A percentile compares a stretch with the other conserved stretches of the same genome.
Evolutionary conservation across 1,140 invertebrate genomes (phyloP).

Genomic region (Neodiprion virginianus): DNA sequence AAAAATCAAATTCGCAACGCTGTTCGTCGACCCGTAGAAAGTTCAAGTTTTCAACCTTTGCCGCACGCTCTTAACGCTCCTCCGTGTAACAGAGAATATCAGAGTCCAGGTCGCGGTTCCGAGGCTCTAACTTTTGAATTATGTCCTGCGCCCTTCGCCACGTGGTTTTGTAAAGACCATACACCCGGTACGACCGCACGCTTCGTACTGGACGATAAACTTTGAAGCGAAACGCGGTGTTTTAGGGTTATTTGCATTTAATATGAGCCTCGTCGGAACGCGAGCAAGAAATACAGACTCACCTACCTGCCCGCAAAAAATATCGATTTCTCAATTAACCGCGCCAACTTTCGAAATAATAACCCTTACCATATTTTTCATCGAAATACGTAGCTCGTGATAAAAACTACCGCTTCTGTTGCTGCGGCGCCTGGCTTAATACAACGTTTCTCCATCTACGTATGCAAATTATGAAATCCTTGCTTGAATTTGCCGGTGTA

Average conservation of each 20-base stretch:
- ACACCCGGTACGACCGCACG: background rate
- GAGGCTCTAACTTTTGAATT: no score
- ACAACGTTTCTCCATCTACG: no score
- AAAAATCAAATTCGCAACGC: no score
- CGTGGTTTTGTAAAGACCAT: background rate
- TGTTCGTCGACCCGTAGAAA: no score
- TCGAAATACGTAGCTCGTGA: background rate
- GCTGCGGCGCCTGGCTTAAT: no score
- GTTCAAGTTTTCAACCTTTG: no score
- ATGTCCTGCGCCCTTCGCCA: background rate
- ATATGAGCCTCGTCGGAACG: background rate
- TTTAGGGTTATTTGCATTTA: background rate
- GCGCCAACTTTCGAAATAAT: background rate
- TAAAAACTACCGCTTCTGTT: no score
- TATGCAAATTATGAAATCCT: background rate
- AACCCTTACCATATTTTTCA: background rate
- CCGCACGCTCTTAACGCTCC: no score
- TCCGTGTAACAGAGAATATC: no score
- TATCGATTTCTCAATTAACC: background rate
- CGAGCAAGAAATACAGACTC: background rate
- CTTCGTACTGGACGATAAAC: background rate
- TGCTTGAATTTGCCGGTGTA: background rate
- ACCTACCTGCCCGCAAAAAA: background rate
- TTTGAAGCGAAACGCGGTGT: background rate
- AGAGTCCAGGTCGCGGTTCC: no score